These are phyloP conservation scores for Ctenicera cuprea DNA, from an alignment of 2,888 invertebrate genomes.

Conservation along the genomic window DNA sequence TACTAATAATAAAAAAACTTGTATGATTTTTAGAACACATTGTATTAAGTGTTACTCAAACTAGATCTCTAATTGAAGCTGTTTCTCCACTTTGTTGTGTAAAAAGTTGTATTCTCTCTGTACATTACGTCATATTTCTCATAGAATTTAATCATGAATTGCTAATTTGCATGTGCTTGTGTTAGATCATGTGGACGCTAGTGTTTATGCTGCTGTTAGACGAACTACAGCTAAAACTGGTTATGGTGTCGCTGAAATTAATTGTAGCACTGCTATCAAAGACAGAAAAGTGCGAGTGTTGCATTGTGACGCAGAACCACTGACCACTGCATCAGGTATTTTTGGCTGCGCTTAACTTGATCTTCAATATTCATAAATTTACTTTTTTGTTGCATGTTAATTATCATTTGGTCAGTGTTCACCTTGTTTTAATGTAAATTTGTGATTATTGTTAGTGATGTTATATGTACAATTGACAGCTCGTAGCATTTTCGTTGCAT, in stretches of 20 bases:
- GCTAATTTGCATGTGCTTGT: conserved; percentile 49
- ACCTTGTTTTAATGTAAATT: too few relatives aligned
- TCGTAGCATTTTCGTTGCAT: too few relatives aligned
- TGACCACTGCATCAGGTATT: conserved; percentile 50
- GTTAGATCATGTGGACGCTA: conserved; percentile 48
- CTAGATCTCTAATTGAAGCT: neutral
- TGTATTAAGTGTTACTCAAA: too few relatives aligned
- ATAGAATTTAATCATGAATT: neutral
- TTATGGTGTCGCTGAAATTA: conserved; percentile 51
- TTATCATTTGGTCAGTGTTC: too few relatives aligned
- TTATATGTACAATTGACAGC: neutral
- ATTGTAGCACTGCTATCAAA: conserved; percentile 47
- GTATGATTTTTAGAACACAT: too few relatives aligned
- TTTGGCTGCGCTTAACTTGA: neutral
- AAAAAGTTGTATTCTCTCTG: neutral
- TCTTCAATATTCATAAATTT: neutral
- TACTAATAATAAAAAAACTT: too few relatives aligned
- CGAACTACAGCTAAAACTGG: conserved; percentile 50
- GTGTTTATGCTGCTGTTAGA: conserved; percentile 51
- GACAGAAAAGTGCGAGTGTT: conserved; percentile 55
- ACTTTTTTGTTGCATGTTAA: too few relatives aligned
- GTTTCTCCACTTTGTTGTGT: conserved; percentile 6
- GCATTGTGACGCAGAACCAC: conserved; percentile 48
- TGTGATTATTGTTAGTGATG: conserved; percentile 18
- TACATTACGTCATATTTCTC: too few relatives aligned